Conservation (phyloP, 2,113 vertebrate genomes). For the Damaliscus lunatus region DNA sequence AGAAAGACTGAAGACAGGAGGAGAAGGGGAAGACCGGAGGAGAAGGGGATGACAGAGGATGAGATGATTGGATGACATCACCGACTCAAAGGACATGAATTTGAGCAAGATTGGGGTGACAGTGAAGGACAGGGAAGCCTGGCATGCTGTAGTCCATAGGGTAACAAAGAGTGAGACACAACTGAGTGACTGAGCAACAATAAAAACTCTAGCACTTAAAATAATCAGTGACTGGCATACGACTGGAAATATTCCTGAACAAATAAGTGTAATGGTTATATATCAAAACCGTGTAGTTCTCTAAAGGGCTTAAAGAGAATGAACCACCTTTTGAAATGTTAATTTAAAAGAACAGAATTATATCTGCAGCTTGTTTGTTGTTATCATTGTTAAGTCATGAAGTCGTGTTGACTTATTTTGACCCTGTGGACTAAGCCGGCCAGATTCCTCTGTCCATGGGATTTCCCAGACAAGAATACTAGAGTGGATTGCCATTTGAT, state of each 20-base stretch:
- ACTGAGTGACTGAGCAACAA: neutral
- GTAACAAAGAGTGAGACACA: neutral
- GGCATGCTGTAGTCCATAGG: neutral
- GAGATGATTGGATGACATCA: neutral
- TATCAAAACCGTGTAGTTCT: neutral
- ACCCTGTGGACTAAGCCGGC: neutral
- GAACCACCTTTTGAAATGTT: neutral
- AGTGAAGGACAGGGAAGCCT: neutral
- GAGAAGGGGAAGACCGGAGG: neutral
- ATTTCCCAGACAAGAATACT: neutral
- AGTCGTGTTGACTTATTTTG: neutral
- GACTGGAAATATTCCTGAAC: neutral
- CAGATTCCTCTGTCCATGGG: neutral
- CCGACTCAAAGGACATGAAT: neutral
- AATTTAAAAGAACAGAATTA: neutral
- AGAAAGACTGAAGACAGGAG: neutral
- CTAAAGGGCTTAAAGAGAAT: neutral
- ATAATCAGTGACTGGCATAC: neutral
- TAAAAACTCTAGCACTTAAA: neutral
- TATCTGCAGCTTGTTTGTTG: neutral
- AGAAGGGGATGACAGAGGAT: neutral
- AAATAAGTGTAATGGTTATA: neutral
- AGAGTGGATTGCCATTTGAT: neutral
- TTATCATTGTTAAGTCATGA: neutral
- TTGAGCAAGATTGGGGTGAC: neutral